Conservation (phyloP, 2,888 invertebrate genomes). For the Aethes cnicana region DNA sequence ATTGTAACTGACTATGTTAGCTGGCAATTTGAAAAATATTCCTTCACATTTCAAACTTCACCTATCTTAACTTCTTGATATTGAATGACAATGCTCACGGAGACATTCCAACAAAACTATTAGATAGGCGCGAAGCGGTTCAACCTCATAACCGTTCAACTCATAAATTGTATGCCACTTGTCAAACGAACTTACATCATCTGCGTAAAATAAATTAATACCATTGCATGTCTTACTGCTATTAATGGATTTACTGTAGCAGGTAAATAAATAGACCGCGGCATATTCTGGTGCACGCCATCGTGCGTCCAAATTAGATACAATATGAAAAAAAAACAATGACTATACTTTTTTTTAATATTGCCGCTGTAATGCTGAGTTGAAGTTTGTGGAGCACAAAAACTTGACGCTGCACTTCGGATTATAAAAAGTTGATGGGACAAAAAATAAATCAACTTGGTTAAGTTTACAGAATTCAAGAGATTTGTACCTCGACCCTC, state of each 20-base stretch:
- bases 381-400: neutral
- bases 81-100: too few species aligned
- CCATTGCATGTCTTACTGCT: slow-evolving; percentile 21
- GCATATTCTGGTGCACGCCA: slow-evolving; percentile 19
- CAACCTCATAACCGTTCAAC: slow-evolving; percentile 7
- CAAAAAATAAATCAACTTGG: too few species aligned
- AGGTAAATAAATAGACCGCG: slow-evolving; percentile 28
- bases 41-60: too few species aligned
- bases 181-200: slow-evolving; percentile 6
- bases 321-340: slow-evolving; percentile 7
- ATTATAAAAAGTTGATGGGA: too few species aligned
- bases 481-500: too few species aligned
- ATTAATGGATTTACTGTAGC: slow-evolving; percentile 17
- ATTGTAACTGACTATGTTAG: too few species aligned
- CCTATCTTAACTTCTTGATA: too few species aligned
- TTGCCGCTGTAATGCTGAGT: neutral
- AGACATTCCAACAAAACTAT: too few species aligned
- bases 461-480: too few species aligned
- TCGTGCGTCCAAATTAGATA: slow-evolving; percentile 21
- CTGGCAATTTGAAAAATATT: too few species aligned
- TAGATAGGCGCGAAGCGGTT: too few species aligned
- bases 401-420: too few species aligned
- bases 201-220: slow-evolving; percentile 5
- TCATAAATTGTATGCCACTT: slow-evolving; percentile 8
- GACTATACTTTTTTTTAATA: slow-evolving; percentile 13